Conservation (phyloP, 1,140 invertebrate genomes). For the Drosophila ambigua region DNA sequence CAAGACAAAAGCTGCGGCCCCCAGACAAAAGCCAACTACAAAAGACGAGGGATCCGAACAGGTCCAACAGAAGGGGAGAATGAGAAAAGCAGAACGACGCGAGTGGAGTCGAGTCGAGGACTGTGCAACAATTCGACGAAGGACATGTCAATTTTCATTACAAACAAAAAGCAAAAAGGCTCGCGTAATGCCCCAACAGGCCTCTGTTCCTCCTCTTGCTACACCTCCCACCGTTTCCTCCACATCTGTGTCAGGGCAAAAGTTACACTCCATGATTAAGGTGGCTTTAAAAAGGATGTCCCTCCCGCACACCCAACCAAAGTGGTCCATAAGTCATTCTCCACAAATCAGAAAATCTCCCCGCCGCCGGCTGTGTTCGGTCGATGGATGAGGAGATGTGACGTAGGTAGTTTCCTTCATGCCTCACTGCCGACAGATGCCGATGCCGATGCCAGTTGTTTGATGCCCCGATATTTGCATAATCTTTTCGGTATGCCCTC, state of each 20-base stretch:
- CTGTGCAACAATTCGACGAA: conserved; percentile 68
- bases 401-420: conserved; percentile 52
- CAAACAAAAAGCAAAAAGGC: conserved; percentile 72
- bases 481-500: conserved; percentile 25
- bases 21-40: conserved; percentile 64
- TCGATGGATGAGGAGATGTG: conserved; percentile 28
- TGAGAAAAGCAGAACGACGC: neutral
- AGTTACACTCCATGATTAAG: conserved; percentile 48
- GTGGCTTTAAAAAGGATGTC: conserved; percentile 52
- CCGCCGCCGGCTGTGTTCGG: conserved; percentile 18
- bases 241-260: conserved; percentile 21
- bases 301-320: conserved; percentile 2
- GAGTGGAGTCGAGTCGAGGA: conserved; percentile 10
- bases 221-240: neutral
- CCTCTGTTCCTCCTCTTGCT: conserved; percentile 12
- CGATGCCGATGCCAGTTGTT: conserved; percentile 24
- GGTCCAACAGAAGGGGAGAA: neutral
- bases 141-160: conserved; percentile 77
- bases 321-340: conserved; percentile 56
- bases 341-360: conserved; percentile 54
- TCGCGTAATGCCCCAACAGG: conserved; percentile 27
- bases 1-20: conserved; percentile 59
- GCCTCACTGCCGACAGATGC: conserved; percentile 50
- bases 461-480: conserved; percentile 48
- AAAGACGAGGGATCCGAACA: conserved; percentile 4